Evolutionary conservation across 2,797 vertebrate species (phyloP).

Genomic region (Emydoidea blandingii): DNA sequence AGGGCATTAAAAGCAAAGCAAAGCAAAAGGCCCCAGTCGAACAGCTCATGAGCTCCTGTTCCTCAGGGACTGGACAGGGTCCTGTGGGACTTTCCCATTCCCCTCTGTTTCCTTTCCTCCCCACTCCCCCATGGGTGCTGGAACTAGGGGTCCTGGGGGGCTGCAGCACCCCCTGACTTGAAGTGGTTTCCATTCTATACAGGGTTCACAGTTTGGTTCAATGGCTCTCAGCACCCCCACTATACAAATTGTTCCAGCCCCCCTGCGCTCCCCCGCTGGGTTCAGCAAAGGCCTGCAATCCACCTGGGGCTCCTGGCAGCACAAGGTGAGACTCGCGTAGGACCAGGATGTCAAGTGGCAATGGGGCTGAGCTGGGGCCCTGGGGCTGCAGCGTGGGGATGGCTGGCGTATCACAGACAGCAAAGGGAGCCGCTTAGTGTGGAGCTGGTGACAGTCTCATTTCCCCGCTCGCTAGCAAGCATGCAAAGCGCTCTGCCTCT

Average conservation of each 20-base stretch:
- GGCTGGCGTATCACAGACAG: background rate
- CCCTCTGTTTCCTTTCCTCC: background rate
- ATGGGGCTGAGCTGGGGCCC: conserved; percentile 1
- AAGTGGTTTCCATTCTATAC: no score
- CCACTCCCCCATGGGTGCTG: no score
- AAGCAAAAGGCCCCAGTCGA: conserved; percentile 17
- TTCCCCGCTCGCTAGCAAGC: conserved; percentile 37
- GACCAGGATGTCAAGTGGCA: conserved; percentile 14
- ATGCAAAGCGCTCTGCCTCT: conserved; percentile 22
- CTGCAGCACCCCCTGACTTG: no score
- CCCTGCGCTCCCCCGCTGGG: background rate
- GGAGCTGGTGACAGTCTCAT: background rate
- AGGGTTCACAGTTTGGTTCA: no score
- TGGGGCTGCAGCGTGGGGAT: background rate
- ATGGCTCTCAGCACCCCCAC: no score
- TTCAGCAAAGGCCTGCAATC: background rate
- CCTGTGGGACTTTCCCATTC: background rate
- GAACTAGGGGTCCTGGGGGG: no score
- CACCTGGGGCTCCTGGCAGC: background rate
- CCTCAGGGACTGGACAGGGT: background rate
- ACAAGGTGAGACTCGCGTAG: conserved; percentile 41
- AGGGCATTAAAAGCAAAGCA: conserved; percentile 26
- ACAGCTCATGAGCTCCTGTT: conserved; percentile 25
- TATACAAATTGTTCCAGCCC: no score
- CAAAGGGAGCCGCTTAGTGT: background rate